Base-by-base conservation (phyloP, 2,113 vertebrate genomes). In the Antechinus flavipes region DNA sequence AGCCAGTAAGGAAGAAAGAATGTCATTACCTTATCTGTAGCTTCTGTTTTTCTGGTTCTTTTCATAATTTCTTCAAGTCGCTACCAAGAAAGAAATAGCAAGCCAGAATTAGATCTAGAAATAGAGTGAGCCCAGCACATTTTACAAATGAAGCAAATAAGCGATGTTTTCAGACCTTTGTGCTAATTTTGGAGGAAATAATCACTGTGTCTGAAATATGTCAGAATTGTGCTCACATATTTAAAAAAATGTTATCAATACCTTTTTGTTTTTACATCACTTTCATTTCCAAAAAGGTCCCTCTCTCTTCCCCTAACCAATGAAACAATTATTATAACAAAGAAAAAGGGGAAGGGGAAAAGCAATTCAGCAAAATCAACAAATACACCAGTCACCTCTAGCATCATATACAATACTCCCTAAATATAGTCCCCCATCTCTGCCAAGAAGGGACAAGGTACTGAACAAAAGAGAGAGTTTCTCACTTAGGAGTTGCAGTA, bases 41-140 rank as follows among this genome's bases (percentile, higher is more conserved):
- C 90, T 97, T 99, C 99, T 92, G 99, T 99, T 76, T 98, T 98
- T 58, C 99, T 99, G 30, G 99, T 99, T 98, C 99, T 99, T 98
- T 99, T 99, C 99, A 99, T 99, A 96, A 99, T 99, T 98, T 99
- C 99, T 93, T 99, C 99, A 96, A 99, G 99, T 93, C 99, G 99
- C 99, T 99, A 95, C 22, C 95, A 97, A 30, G 56, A 97, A 96
- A 98, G 89, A 84, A 94, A 96, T 96, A 91, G 46, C 16, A 9
- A 96, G 93, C 94, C 94, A 95, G 89, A 68, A 52, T 96, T 35
- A n/a, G 50, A 53, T 19, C 26, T 0, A 27, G 90, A 47, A 10
- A 56, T 49, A 10, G 68, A 30, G 12, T 25, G 0, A 23, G 91
- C 8, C 24, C 22, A n/a, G 94, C 42, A 27, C 91, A 50, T 9